Evolutionary conservation across 2,888 invertebrate species (phyloP), one percentile per base, ranked within the genome.

Genomic region (Caenorhabditis virilis): DNA sequence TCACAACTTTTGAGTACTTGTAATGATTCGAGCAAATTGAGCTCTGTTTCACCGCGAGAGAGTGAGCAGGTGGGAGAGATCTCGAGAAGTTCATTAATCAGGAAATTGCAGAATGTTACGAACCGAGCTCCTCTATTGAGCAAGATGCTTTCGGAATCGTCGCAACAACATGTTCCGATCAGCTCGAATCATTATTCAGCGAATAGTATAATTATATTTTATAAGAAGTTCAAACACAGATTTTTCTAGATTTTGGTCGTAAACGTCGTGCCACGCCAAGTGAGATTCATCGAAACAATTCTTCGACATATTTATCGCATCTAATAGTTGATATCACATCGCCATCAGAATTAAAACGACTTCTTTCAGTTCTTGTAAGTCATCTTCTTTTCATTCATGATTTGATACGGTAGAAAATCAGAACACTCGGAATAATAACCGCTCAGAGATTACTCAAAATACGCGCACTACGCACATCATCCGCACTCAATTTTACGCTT

Each of bases 311-410:
- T n/a, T 35, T 57, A 4, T 63, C 63, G 2, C 63, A 69, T 51
- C 36, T 69, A 13, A 63, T 69, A 15, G 62, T 69, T 11, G 69
- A 69, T 18, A 45, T 69, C 13, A 26, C 52, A 4, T 62, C 59
- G 2, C 48, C 39, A 16, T 22, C 42, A 11, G 65, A 69, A 38
- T 54, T 69, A 26, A 69, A 69, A 23, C 38, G 62, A 23, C 57
- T 69, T 15, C 51, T 69, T 0, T 42, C 55, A 11, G 23, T 69
- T 43, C 39, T 69, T 38, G 69, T 66, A 16, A 39, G 65, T 58
- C n/a, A n/a, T 16, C 3, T 16, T n/a, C 36, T 36, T 16, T 5
- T 15, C 36, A 36, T 16, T 7, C 36, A n/a, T n/a, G n/a, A n/a
- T n/a, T n/a, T n/a, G n/a, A n/a, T n/a, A n/a, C n/a, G n/a, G n/a